Percentiles rank a stretch among this genome's conserved stretches.
These are phyloP conservation scores for Drosophila koepferae DNA, from an alignment of 2,888 invertebrate genomes.

Conservation along the genomic window DNA sequence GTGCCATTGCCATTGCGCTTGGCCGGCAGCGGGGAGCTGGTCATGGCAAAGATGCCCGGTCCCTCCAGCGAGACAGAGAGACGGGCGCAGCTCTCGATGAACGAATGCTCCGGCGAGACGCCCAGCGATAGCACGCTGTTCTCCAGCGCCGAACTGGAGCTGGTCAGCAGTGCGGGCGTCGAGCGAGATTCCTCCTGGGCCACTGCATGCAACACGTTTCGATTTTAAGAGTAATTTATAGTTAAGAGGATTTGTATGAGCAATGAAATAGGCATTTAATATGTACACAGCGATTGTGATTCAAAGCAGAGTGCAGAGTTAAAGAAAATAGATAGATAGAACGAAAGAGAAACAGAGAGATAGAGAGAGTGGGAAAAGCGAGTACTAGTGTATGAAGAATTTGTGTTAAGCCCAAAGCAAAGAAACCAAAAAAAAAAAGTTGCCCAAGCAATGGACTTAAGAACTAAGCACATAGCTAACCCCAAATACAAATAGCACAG, in stretches of 20 bases:
- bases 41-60: constrained; percentile 89
- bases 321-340: constrained; percentile 9
- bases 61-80: constrained; percentile 95
- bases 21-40: constrained; percentile 87
- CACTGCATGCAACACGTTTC: constrained; percentile 85
- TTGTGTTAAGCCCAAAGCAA: constrained; percentile 39
- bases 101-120: constrained; percentile 94
- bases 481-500: constrained; percentile 40
- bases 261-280: constrained; percentile 59
- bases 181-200: constrained; percentile 96
- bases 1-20: constrained; percentile 75
- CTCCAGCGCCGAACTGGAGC: constrained; percentile 87
- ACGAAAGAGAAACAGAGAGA: not conserved
- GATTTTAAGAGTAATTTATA: constrained; percentile 21
- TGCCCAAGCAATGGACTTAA: constrained; percentile 32
- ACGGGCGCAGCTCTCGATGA: constrained; percentile 93
- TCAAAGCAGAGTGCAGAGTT: constrained; percentile 31
- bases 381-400: constrained; percentile 2
- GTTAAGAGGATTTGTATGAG: constrained; percentile 44
- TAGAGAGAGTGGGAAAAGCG: not conserved
- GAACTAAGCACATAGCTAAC: constrained; percentile 36
- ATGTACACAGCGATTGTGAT: constrained; percentile 39
- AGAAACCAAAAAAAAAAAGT: constrained; percentile 28
- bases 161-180: constrained; percentile 92
- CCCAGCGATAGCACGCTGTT: constrained; percentile 89